Percentiles rank a stretch among this genome's conserved stretches.
Evolutionary conservation across 2,113 vertebrate species (phyloP).

Genomic region (Bungarus multicinctus): DNA sequence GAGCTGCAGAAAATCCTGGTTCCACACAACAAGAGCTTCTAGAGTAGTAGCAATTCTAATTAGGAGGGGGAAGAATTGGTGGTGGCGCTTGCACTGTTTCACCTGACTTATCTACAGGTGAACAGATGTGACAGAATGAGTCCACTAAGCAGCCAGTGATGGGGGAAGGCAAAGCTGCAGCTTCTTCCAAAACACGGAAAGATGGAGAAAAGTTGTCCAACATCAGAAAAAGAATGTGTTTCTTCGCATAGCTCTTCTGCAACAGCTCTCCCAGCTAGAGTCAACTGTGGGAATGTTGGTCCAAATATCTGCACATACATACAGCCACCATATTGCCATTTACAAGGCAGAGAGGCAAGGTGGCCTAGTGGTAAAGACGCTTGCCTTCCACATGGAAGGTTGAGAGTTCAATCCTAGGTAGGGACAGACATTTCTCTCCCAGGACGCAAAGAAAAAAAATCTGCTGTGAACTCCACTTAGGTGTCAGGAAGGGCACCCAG

Average conservation of each 20-base stretch:
- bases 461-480: background rate
- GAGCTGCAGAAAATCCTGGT: background rate
- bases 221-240: background rate
- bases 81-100: background rate
- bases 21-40: slow-evolving; percentile 6
- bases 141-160: background rate
- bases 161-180: background rate
- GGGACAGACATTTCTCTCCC: background rate
- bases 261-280: background rate
- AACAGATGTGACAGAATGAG: background rate
- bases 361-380: background rate
- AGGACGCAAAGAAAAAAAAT: background rate
- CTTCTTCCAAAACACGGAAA: background rate
- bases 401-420: background rate
- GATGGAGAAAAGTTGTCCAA: background rate
- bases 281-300: background rate
- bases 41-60: slow-evolving; percentile 7
- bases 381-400: background rate
- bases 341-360: background rate
- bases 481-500: background rate
- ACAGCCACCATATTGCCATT: background rate
- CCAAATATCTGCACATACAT: background rate
- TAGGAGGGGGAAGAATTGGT: background rate
- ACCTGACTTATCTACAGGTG: background rate
- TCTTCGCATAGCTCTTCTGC: background rate